Conservation (phyloP, 2,797 vertebrate species). For the Petrocephalus schoutedeni region DNA sequence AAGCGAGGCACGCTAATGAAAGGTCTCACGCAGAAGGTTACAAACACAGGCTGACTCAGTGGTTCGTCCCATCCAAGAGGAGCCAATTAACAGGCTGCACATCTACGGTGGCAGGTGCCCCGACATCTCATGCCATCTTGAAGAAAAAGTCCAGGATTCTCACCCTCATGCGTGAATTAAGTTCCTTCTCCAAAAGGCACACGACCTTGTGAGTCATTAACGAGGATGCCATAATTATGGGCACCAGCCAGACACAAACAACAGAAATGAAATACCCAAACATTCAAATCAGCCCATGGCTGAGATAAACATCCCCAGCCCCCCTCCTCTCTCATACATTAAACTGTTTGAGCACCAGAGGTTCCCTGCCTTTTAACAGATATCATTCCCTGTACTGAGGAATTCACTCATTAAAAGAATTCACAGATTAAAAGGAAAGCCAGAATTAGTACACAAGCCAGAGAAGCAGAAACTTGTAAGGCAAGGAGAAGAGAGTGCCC, state of each 20-base stretch:
- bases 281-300: background rate
- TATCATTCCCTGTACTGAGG: background rate
- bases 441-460: background rate
- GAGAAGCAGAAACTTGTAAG: no score
- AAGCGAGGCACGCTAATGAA: background rate
- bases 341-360: background rate
- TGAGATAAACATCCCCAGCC: background rate
- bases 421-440: background rate
- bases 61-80: background rate
- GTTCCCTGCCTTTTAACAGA: background rate
- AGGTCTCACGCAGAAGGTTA: background rate
- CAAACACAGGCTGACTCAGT: background rate
- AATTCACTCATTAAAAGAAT: background rate
- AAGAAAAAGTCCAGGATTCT: background rate
- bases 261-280: background rate
- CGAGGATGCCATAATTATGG: background rate
- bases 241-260: conserved; percentile 2
- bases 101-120: background rate
- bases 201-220: background rate
- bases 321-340: background rate
- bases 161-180: background rate
- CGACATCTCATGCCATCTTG: background rate
- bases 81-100: background rate
- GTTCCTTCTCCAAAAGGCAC: background rate
- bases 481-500: no score